Base-by-base conservation (phyloP, 2,888 invertebrate genomes). In the Ennomos erosarius region DNA sequence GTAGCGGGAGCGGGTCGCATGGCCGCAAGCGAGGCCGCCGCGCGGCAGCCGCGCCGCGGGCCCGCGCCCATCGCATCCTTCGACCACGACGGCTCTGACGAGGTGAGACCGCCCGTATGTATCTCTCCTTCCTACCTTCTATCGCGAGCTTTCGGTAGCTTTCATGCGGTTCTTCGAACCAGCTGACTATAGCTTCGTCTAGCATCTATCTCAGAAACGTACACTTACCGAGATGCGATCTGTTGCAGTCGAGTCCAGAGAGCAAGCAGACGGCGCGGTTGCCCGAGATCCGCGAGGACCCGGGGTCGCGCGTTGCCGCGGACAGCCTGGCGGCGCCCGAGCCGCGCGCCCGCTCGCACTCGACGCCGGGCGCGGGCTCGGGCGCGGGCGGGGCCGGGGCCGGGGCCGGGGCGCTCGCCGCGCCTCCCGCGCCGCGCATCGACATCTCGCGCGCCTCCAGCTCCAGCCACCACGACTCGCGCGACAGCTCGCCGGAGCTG, bases 11-110 rank as follows among this genome's bases (percentile, higher is more conserved):
- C 68, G 74, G 73, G 69, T 70, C 56, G 69, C 51, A 79, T 81
- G 78, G 79, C 78, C 71, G 74, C 70, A 65, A 65, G 78, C 75
- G 79, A 79, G 74, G 82, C 70, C 71, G 70, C 79, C 70, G 79
- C 70, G 82, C 84, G 87, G 70, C 96, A 96, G 93, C 94, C 95
- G 93, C 96, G 97, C 88, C 96, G 97, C 93, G 98, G 98, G 84
- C 97, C 97, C 83, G 98, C 98, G 80, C 98, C 98, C 82, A 96
- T 98, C 89, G 98, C 98, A 84, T 98, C 98, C 78, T 97, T 98
- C 92, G 98, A 98, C 94, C 90, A 90, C 88, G 97, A 97, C 93
- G 94, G 95, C 85, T 96, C 96, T 79, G 97, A 97, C 91, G 96
- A 96, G 93, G 94, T 96, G 82, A 83, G 84, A 59, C 78, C 69